Evolutionary conservation across 2,113 vertebrate species (phyloP).

Genomic region (Oreochromis spilurus): DNA sequence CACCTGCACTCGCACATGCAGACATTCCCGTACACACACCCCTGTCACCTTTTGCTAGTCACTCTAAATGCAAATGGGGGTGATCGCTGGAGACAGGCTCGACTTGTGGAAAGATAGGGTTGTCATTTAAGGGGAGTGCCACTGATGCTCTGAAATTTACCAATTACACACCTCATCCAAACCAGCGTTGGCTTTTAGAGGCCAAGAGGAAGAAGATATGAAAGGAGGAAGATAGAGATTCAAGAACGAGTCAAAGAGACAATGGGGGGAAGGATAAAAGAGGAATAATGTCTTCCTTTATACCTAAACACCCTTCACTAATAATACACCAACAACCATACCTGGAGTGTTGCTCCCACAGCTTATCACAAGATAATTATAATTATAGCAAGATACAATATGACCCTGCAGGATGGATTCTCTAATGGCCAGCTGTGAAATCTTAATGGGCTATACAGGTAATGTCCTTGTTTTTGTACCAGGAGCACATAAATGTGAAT

Average conservation of each 20-base stretch:
- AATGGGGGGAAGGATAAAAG: not conserved
- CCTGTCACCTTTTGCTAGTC: constrained; percentile 52
- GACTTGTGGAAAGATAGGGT: constrained; percentile 69
- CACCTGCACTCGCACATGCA: not conserved
- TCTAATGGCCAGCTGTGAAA: not conserved
- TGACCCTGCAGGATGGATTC: constrained; percentile 4
- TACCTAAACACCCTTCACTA: not conserved
- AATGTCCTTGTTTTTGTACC: constrained; percentile 26
- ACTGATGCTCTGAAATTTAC: constrained; percentile 73
- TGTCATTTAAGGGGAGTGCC: constrained; percentile 72
- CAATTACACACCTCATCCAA: constrained; percentile 68
- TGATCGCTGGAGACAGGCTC: constrained; percentile 59
- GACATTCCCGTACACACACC: not conserved
- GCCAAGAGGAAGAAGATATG: not conserved
- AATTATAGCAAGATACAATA: constrained; percentile 21
- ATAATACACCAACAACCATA: not conserved
- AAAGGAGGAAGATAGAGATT: not conserved
- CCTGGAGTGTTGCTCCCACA: not conserved
- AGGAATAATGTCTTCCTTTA: not conserved
- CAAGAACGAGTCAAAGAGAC: not conserved
- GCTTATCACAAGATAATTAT: constrained; percentile 20
- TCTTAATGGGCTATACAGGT: constrained; percentile 6
- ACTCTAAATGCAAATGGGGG: constrained; percentile 73
- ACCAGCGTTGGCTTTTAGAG: not conserved
- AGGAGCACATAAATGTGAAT: not conserved